These are phyloP conservation scores for Styela clava DNA, from an alignment of 23 tunicate genomes.

Conservation along the genomic window DNA sequence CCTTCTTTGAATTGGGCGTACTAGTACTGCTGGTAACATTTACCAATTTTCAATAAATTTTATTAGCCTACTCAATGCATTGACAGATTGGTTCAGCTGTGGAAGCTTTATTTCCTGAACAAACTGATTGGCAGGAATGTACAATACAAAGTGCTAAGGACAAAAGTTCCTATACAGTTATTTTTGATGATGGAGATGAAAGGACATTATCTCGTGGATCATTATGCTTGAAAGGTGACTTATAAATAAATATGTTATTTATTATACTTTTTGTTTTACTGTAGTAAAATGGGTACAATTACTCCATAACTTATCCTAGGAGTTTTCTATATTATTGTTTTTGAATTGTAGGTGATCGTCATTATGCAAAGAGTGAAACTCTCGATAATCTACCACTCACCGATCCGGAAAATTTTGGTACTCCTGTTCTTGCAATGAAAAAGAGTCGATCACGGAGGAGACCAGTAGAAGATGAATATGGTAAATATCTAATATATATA, in stretches of 20 bases:
- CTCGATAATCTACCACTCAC: slow-evolving; percentile 87
- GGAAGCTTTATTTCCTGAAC: slow-evolving; percentile 76
- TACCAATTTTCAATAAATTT: no score
- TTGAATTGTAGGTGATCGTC: slow-evolving; percentile 86
- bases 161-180: slow-evolving; percentile 82
- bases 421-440: slow-evolving; percentile 67
- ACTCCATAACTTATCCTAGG: not conserved
- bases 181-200: slow-evolving; percentile 96
- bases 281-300: no score
- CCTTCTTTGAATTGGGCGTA: no score
- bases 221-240: slow-evolving; percentile 85
- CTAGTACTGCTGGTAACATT: no score
- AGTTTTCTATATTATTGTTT: not conserved
- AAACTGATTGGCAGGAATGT: slow-evolving; percentile 48
- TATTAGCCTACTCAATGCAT: no score
- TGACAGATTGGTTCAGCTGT: slow-evolving; percentile 76
- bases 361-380: slow-evolving; percentile 82
- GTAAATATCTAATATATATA: not conserved
- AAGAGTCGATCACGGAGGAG: slow-evolving; percentile 7
- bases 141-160: slow-evolving; percentile 60
- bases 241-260: no score
- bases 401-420: slow-evolving; percentile 95
- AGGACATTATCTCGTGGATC: slow-evolving; percentile 69
- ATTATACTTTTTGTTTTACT: not conserved
- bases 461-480: slow-evolving; percentile 24